Evolutionary conservation across 2,113 vertebrate species (phyloP).

Genomic region (Equus przewalskii): DNA sequence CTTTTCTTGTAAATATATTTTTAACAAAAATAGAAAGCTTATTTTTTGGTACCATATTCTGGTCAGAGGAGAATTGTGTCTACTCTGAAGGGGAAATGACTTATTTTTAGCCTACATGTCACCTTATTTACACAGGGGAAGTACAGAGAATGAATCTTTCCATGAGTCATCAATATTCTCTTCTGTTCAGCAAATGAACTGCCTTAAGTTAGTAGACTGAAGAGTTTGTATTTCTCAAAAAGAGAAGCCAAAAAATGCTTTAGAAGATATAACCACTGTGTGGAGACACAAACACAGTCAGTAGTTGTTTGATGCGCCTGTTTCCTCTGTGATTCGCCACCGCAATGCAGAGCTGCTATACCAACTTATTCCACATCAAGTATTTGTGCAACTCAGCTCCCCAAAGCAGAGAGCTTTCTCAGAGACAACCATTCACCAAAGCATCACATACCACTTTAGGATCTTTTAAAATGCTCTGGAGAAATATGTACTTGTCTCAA

Average conservation of each 20-base stretch:
- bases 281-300: constrained; percentile 22
- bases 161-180: neutral
- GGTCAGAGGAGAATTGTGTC: constrained; percentile 24
- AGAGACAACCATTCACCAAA: neutral
- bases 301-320: neutral
- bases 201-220: constrained; percentile 18
- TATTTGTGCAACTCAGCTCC: constrained; percentile 24
- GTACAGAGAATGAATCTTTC: constrained; percentile 13
- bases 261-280: neutral
- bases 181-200: neutral
- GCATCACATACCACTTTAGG: neutral
- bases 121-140: constrained; percentile 24
- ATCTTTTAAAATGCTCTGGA: constrained; percentile 50
- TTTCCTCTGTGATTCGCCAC: constrained; percentile 43
- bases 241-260: neutral
- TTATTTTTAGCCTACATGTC: constrained; percentile 65
- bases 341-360: constrained; percentile 66
- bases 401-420: constrained; percentile 16
- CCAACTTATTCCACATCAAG: constrained; percentile 42
- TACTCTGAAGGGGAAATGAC: neutral
- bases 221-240: constrained; percentile 54
- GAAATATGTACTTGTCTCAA: constrained; percentile 8
- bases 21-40: neutral
- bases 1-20: constrained; percentile 55
- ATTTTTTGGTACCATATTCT: constrained; percentile 31